Percentiles rank a stretch among this genome's conserved stretches.
phyloP scores from a whole-genome alignment of 2,888 invertebrate genomes.

The Cataglyphis albicans region DNA sequence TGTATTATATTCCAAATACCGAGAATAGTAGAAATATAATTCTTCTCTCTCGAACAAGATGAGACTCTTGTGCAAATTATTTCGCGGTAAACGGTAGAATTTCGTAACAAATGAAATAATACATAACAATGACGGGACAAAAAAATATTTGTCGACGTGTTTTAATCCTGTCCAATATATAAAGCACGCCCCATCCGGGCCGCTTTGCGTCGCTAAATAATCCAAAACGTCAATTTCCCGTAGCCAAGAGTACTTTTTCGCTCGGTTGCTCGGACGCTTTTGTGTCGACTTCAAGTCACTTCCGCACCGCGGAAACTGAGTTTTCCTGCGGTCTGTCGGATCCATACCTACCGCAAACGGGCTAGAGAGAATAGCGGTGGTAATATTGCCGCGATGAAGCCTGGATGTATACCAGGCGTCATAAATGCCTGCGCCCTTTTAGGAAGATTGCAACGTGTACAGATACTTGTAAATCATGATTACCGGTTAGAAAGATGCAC shows the following conservation, averaged over 20 bases:
- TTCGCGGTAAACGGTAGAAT: constrained; percentile 22
- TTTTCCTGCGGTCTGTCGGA: constrained; percentile 46
- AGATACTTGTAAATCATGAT: constrained; percentile 21
- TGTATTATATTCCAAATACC: background rate
- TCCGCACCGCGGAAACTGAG: constrained; percentile 54
- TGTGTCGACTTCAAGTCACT: constrained; percentile 55
- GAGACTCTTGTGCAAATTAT: background rate
- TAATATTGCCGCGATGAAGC: constrained; percentile 44
- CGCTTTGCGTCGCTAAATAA: constrained; percentile 47
- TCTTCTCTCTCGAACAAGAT: background rate
- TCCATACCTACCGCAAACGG: constrained; percentile 37
- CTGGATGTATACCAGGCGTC: constrained; percentile 26
- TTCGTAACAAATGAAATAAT: constrained; percentile 26
- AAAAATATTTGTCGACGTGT: constrained; percentile 41
- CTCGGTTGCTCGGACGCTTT: constrained; percentile 45
- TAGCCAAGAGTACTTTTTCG: constrained; percentile 51
- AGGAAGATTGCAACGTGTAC: constrained; percentile 3
- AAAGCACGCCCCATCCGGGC: constrained; percentile 28
- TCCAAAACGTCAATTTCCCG: constrained; percentile 55
- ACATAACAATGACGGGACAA: constrained; percentile 1
- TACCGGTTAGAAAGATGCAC: background rate
- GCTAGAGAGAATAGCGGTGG: constrained; percentile 26
- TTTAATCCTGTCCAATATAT: constrained; percentile 30
- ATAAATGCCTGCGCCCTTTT: constrained; percentile 30
- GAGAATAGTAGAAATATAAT: constrained; percentile 1